Evolutionary conservation across 2,888 invertebrate genomes (phyloP).

Genomic region (Apantesis nais): DNA sequence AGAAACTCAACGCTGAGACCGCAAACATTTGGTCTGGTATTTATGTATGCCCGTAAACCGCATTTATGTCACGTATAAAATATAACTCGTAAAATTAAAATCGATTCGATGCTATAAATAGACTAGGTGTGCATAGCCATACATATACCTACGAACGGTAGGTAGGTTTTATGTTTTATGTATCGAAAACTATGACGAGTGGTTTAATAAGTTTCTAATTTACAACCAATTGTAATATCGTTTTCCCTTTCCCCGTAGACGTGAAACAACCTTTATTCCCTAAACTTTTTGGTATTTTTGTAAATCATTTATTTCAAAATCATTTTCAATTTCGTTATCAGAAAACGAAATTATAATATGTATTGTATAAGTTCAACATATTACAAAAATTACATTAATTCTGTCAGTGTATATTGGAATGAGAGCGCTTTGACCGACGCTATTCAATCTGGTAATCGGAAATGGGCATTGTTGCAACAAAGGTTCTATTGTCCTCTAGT

Average conservation of each 20-base stretch:
- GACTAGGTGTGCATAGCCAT: background rate
- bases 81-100: conserved; percentile 13
- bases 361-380: background rate
- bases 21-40: conserved; percentile 27
- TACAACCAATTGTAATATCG: conserved; percentile 23
- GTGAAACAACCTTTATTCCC: conserved; percentile 8
- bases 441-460: conserved; percentile 85
- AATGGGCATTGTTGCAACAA: conserved; percentile 83
- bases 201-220: conserved; percentile 36
- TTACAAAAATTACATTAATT: conserved; percentile 29
- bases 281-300: background rate
- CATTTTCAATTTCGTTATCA: background rate
- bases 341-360: background rate
- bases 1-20: conserved; percentile 20
- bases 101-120: conserved; percentile 4
- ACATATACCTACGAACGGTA: background rate
- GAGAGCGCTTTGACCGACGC: conserved; percentile 73
- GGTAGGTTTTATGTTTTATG: conserved; percentile 18
- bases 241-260: conserved; percentile 19
- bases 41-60: conserved; percentile 35
- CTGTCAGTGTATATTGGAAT: conserved; percentile 65
- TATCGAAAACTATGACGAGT: conserved; percentile 37
- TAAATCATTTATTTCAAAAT: background rate
- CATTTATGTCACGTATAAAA: conserved; percentile 21
- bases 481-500: conserved; percentile 73